A percentile compares a stretch with the other conserved stretches of the same genome.
Evolutionary conservation across 1,140 invertebrate species (phyloP).

Genomic region (Drosophila gunungcola): DNA sequence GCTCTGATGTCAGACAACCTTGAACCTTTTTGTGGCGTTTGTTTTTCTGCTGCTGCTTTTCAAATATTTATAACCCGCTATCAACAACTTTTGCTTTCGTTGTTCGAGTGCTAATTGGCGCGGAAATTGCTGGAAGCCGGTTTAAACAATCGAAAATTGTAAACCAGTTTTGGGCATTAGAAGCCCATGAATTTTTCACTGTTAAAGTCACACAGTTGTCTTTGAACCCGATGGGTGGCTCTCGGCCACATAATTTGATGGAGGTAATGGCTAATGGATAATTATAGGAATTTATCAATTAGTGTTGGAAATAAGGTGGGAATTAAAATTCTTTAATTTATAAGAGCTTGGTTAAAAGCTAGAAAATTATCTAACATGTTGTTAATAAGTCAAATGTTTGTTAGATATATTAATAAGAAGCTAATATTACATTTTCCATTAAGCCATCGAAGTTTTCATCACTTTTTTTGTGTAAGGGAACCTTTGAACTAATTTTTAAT

Average conservation of each 20-base stretch:
- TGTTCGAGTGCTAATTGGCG: slow-evolving; percentile 69
- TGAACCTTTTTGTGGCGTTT: slow-evolving; percentile 68
- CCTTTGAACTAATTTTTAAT: no score
- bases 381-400: background rate
- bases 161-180: slow-evolving; percentile 60
- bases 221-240: background rate
- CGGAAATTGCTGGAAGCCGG: slow-evolving; percentile 67
- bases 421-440: background rate
- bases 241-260: slow-evolving; percentile 1
- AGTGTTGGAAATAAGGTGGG: slow-evolving; percentile 1
- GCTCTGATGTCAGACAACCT: slow-evolving; percentile 78
- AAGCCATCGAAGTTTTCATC: no score
- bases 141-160: slow-evolving; percentile 52
- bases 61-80: slow-evolving; percentile 66
- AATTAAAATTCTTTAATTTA: no score
- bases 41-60: slow-evolving; percentile 30
- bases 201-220: slow-evolving; percentile 50
- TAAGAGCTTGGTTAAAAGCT: background rate
- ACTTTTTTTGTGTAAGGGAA: no score
- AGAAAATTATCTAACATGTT: background rate
- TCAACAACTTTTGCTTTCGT: slow-evolving; percentile 79
- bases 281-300: slow-evolving; percentile 39
- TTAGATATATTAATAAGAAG: slow-evolving; percentile 10
- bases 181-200: slow-evolving; percentile 50
- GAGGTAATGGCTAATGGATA: slow-evolving; percentile 9